A percentile compares a stretch with the other conserved stretches of the same genome.
Conservation (phyloP, 1,140 invertebrate species). For the Aphidius gifuensis region DNA sequence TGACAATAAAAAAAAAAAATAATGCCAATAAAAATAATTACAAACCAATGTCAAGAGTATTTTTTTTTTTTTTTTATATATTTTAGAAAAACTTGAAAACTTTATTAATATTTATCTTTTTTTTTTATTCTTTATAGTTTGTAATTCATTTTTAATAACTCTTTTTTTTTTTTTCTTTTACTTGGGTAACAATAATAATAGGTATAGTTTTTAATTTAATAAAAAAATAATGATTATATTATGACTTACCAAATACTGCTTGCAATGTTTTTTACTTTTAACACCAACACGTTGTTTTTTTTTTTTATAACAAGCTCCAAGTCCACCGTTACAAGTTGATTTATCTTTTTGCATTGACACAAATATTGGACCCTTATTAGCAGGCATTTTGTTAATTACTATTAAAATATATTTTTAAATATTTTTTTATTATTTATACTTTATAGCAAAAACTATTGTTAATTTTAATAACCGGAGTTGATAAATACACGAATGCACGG, state of each 20-base stretch:
- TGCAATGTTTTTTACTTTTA: conserved; percentile 46
- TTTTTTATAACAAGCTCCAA: conserved; percentile 29
- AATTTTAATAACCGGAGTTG: background rate
- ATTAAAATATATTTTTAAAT: conserved; percentile 6
- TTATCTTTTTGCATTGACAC: conserved; percentile 39
- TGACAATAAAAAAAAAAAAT: background rate
- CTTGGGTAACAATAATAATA: too few species aligned
- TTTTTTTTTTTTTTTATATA: too few species aligned
- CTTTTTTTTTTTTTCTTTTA: too few species aligned
- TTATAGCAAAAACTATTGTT: background rate
- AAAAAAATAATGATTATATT: too few species aligned
- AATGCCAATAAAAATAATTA: conserved; percentile 5
- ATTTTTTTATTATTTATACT: conserved; percentile 3
- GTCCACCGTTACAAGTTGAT: conserved; percentile 28
- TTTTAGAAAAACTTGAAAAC: too few species aligned
- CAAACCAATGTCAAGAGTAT: too few species aligned
- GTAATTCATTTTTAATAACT: too few species aligned
- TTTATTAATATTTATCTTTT: too few species aligned
- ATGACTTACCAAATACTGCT: conserved; percentile 44
- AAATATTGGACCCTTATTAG: conserved; percentile 42
- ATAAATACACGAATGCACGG: too few species aligned
- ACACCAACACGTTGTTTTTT: conserved; percentile 38
- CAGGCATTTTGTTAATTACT: conserved; percentile 35
- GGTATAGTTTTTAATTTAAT: too few species aligned
- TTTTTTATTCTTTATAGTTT: too few species aligned